Evolutionary conservation across 2,113 vertebrate genomes (phyloP), one percentile per base, ranked within the genome.

Genomic region (Tachuris rubrigastra): DNA sequence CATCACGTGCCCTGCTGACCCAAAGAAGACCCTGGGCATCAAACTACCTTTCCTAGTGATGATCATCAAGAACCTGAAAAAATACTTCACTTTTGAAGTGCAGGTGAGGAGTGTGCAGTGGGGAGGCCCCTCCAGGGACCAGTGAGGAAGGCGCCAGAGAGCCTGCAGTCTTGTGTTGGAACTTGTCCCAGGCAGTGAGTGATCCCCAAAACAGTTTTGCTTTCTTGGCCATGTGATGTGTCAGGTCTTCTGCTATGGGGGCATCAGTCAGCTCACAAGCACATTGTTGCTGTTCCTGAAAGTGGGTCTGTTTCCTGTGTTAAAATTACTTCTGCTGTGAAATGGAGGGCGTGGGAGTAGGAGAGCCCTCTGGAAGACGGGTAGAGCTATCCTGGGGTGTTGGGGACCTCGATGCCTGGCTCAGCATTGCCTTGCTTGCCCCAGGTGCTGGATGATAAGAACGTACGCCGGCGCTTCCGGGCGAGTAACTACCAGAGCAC

Each of bases 1-100:
- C 58, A 99, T 99, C 96, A 99, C 99, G 0, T 99, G 99, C 92
- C 99, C 99, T n/a, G 99, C 99, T 66, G 99, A 99, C 96, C 99
- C 99, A 11, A 99, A 99, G 97, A 99, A 99, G 96, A 99, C 99
- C 1, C 87, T 99, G 84, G 99, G 99, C 44, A 99, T 99, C 97
- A 99, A 99, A 90, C 98, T 99, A 56, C 99, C 99, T 25, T 99
- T 99, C 95, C 97, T 99, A 42, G 99, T 99, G 63, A 99, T 99
- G 99, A 99, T 99, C 90, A 99, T 99, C 88, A 99, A 99, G 95
- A 99, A 99, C 93, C 98, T 99, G 78, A 99, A 99, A 97, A 99
- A 99, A 83, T 99, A 99, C 94, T 99, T 99, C 95, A 99, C 99
- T 25, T 99, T 99, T 71, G 99, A 99, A 98, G 99, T 99, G 69